Evolutionary conservation across 2,113 vertebrate genomes (phyloP), one percentile per base, ranked within the genome.

Genomic region (Hirundichthys speculiger): DNA sequence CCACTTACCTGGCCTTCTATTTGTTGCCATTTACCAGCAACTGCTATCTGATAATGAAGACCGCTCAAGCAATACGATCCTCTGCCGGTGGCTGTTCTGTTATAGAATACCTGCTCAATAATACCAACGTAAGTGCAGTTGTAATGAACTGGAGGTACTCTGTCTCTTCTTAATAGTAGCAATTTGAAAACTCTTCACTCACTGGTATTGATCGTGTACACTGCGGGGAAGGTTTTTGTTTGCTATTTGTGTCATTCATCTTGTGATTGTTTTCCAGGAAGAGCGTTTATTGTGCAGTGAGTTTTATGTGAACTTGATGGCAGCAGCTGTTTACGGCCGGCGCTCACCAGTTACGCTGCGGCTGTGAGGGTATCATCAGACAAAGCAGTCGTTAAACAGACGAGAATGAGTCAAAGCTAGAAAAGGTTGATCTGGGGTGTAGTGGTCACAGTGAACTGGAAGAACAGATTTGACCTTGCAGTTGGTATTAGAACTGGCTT

Each of bases 11-110:
- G 30, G 5, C 74, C 64, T 54, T 77, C 56, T 79, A 75, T 87
- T 81, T 74, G 80, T 86, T 81, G 76, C 77, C 85, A 68, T 87
- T 86, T 88, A 86, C 81, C 81, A 75, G 77, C 68, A 58, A 51
- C 60, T 69, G 76, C 64, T 72, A 79, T 85, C 83, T 68, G 81
- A 87, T 86, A 82, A 83, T 77, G 59, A 86, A 73, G 83, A 84
- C 65, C 47, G 39, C 73, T 69, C 66, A 8, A 66, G 84, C 61
- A 85, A 85, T 40, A 45, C 30, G 72, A 88, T 83, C 65, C 62
- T 13, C 13, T 4, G 56, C 48, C 39, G 2, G 62, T 30, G 0
- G 47, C 45, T 1, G 4, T 18, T 48, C 46, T 19, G 51, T 58
- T 38, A 68, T 12, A 63, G 47, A 66, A 74, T 60, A 77, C 43